Evolutionary conservation across 2,888 invertebrate species (phyloP).

Genomic region (Andrena chrysosceles): DNA sequence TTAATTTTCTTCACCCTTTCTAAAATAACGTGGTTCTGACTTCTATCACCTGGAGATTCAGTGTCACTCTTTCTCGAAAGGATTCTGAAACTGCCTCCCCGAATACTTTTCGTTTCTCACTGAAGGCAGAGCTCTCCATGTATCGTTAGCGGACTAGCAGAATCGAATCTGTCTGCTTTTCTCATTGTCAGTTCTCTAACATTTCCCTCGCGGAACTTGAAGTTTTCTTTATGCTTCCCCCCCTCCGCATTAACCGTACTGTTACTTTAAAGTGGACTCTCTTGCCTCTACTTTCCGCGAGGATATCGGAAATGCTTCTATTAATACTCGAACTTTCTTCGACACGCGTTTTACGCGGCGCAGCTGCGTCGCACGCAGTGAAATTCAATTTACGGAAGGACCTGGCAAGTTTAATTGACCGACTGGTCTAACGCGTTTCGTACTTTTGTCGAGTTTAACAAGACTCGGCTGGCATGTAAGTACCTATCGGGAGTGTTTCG

Average conservation of each 20-base stretch:
- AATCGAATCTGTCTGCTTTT: background rate
- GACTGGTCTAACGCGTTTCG: background rate
- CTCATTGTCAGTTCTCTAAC: background rate
- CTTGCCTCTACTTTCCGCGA: background rate
- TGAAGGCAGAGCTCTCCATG: background rate
- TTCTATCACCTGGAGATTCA: background rate
- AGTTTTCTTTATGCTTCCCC: slow-evolving; percentile 19
- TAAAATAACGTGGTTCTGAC: background rate
- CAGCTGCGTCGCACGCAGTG: background rate
- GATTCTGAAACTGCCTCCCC: background rate
- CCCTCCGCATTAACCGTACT: background rate
- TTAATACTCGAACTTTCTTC: background rate
- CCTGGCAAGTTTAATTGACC: slow-evolving; percentile 7
- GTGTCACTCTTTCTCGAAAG: background rate
- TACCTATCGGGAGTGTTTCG: background rate
- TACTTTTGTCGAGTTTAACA: background rate
- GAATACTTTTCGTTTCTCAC: slow-evolving; percentile 1
- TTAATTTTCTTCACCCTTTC: background rate
- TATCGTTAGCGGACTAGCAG: slow-evolving; percentile 19
- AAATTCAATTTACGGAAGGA: background rate
- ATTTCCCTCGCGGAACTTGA: slow-evolving; percentile 2
- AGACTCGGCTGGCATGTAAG: background rate
- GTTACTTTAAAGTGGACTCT: background rate
- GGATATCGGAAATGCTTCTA: slow-evolving; percentile 21
- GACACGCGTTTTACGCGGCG: background rate